phyloP scores from a whole-genome alignment of 2,113 vertebrate genomes.

The Vicugna pacos region DNA sequence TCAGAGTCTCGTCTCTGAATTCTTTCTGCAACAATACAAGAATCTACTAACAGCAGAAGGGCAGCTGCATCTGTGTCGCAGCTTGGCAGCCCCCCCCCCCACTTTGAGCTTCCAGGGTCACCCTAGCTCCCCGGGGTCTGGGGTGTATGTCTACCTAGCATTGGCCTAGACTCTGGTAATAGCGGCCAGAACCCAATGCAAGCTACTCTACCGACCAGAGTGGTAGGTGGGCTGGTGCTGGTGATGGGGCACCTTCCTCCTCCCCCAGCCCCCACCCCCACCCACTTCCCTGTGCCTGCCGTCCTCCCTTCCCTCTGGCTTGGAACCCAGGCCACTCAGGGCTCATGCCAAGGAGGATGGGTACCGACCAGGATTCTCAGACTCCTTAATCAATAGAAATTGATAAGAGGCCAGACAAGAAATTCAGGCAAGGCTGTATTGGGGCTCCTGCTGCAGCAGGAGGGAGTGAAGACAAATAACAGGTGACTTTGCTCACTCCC shows the following conservation, averaged over 20 bases:
- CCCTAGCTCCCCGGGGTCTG: neutral
- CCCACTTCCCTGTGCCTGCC: neutral
- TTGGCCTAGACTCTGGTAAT: neutral
- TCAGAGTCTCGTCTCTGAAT: too few relatives aligned
- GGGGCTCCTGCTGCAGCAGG: too few relatives aligned
- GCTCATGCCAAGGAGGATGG: neutral
- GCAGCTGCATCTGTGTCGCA: neutral
- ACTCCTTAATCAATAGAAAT: too few relatives aligned
- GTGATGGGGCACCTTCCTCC: neutral
- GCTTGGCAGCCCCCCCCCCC: neutral
- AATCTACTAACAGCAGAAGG: too few relatives aligned
- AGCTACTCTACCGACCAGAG: neutral
- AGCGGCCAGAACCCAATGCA: neutral
- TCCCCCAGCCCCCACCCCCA: neutral
- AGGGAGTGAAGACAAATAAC: too few relatives aligned
- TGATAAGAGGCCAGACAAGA: too few relatives aligned
- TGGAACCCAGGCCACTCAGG: neutral
- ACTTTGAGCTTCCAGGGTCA: neutral
- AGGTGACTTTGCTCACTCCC: too few relatives aligned
- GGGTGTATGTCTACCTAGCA: neutral
- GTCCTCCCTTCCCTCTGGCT: neutral
- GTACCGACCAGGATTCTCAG: too few relatives aligned
- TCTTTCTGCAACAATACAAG: too few relatives aligned
- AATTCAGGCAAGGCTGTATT: too few relatives aligned
- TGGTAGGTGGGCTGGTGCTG: neutral